Base-by-base conservation (phyloP, 2,888 invertebrate species). In the Periphyllus acericola region DNA sequence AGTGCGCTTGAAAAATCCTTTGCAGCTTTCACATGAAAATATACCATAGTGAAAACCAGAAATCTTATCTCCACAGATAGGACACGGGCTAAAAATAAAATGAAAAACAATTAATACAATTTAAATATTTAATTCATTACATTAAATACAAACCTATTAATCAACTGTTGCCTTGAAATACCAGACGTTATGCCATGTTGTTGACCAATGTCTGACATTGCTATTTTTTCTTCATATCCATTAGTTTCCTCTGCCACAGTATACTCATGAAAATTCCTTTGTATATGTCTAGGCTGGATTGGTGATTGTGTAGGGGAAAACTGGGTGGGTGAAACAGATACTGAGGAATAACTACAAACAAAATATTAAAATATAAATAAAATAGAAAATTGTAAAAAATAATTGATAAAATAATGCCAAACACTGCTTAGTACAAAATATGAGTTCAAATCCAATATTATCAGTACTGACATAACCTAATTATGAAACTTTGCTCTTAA, bases 31-130 rank as follows among this genome's bases (percentile, higher is more conserved):
- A 92, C 99, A 99, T 21, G 98, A 98, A 93, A 98, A 98, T 90
- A 98, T 98, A 21, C 99, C 99, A 92, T 99, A 99, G 92, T 99
- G 99, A 92, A 98, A 99, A 52, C 99, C 98, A 90, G 97, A 97
- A 91, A 98, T 98, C 92, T 97, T 97, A 92, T 98, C 98, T 5
- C 97, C 97, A 92, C 98, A 98, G 88, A 98, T 97, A 25, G 98
- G 98, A 91, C 98, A 98, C 0, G 98, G 98, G 90, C 97, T 97
- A 71, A 92, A 11, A 91, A 91, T 21, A 25, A 90, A 55, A 89
- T 89, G 89, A 76, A 78, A 52, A 3, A 14, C 0, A 83, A 32
- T 34, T 40, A 71, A 87, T 9, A 82, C 21, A 83, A 25, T n/a
- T 75, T 74, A 71, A 68, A n/a, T 36, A 83, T 36, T 46, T 29